phyloP scores from a whole-genome alignment of 2,113 vertebrate species.

The Pygoscelis antarcticus region DNA sequence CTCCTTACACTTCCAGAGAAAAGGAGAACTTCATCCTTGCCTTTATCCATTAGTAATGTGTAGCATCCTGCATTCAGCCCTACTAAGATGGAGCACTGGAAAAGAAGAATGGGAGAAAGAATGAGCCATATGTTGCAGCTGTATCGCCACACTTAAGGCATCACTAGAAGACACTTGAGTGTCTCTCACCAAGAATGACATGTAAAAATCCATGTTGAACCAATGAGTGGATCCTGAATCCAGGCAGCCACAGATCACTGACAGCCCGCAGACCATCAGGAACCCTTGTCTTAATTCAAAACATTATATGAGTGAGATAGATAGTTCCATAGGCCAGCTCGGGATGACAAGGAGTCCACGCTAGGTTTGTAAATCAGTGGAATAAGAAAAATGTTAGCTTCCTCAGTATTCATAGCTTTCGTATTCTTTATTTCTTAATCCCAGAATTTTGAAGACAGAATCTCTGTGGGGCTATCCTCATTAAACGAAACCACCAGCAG shows the following conservation, averaged over 20 bases:
- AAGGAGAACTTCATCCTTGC: not conserved
- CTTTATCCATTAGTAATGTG: not conserved
- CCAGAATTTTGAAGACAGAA: not conserved
- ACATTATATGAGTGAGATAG: not conserved
- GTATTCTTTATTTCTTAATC: not conserved
- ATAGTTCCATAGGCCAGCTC: not conserved
- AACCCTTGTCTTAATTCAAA: not conserved
- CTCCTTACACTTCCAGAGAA: not conserved
- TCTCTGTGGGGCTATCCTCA: not conserved
- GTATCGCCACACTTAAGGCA: not conserved
- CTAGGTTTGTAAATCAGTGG: not conserved
- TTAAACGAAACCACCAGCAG: constrained; percentile 13
- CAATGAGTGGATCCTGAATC: not conserved
- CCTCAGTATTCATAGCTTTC: not conserved
- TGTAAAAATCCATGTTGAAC: not conserved
- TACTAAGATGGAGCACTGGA: not conserved
- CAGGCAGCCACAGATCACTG: not conserved
- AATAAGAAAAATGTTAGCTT: not conserved
- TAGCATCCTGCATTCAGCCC: not conserved
- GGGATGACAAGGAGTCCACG: not conserved
- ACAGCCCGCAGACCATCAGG: not conserved
- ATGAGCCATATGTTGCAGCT: not conserved
- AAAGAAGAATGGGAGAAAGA: not conserved
- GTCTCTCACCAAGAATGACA: not conserved
- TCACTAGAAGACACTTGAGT: not conserved